phyloP scores from a whole-genome alignment of 1,140 invertebrate species.

The Harlomillsia oculata region DNA sequence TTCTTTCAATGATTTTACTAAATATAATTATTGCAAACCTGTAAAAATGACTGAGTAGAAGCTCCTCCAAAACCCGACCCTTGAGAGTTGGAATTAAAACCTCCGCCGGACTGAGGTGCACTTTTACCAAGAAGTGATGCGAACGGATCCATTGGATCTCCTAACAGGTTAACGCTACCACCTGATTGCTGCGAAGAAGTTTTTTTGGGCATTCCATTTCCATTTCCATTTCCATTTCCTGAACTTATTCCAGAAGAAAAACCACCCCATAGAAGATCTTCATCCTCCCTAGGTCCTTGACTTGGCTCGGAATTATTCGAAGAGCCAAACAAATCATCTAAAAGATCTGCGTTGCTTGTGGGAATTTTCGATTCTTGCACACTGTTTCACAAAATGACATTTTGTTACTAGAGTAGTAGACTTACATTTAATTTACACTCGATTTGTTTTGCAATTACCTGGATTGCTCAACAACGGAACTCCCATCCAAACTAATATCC shows the following conservation, averaged over 20 bases:
- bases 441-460: not conserved
- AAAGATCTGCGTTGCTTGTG: constrained; percentile 8
- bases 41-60: not conserved
- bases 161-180: no score
- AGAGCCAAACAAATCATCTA: constrained; percentile 22
- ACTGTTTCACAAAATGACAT: not conserved
- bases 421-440: not conserved
- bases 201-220: no score
- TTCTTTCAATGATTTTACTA: no score
- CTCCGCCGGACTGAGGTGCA: not conserved
- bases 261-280: constrained; percentile 22
- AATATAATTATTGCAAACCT: no score
- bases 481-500: constrained; percentile 15
- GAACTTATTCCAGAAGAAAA: not conserved
- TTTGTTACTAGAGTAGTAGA: not conserved
- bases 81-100: not conserved
- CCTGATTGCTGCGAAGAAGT: no score
- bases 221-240: not conserved
- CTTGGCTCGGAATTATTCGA: constrained; percentile 3
- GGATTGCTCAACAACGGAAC: not conserved
- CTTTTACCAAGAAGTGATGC: constrained; percentile 18
- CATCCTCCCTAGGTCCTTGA: no score
- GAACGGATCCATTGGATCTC: constrained; percentile 8
- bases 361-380: not conserved
- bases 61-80: constrained; percentile 3